Base-by-base conservation (phyloP, 2,113 vertebrate genomes). In the Coptodon bakossiorum region DNA sequence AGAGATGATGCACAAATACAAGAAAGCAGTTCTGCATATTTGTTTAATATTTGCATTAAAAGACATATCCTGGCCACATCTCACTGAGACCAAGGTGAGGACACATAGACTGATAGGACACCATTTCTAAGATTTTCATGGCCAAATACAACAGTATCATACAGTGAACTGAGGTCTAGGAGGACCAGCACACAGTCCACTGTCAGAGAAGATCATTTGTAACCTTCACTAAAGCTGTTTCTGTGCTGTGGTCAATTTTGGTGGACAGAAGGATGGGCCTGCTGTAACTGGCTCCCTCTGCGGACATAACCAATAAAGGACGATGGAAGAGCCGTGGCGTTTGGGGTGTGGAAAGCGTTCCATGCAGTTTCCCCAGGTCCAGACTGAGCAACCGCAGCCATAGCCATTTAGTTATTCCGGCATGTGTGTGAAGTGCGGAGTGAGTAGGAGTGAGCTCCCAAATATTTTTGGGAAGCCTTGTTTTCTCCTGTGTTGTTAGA, bases 301-400 rank as follows among this genome's bases (percentile, higher is more conserved):
- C 0, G 5, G 50, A 53, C 19, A 53, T 10, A 53, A 9, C 19
- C 19, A 1, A 10, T 53, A 53, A 0, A 53, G 50, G 50, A 52
- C 8, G 17, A n/a, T 52, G 50, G 19, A 10, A 53, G 9, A 1
- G 52, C 5, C 3, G 9, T 3, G 2, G 52, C 19, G 52, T 53
- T 52, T 1, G 50, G 50, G 17, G 50, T n/a, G 29, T 31, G 29
- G 29, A 31, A 31, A 31, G 5, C 29, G 5, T 31, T 6, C 29
- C 29, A 6, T 31, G 29, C 29, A 31, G 5, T 31, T 31, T 5
- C 5, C 29, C 5, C 29, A 6, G 29, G 29, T 31, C 29, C 5
- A 31, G 29, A 31, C 29, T 5, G 29, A 31, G 29, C 29, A 31
- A 6, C 29, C 29, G 29, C 29, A 31, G 29, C 29, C 29, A 31